Base-by-base conservation (phyloP, 2,888 invertebrate genomes). In the Tetragonisca angustula region DNA sequence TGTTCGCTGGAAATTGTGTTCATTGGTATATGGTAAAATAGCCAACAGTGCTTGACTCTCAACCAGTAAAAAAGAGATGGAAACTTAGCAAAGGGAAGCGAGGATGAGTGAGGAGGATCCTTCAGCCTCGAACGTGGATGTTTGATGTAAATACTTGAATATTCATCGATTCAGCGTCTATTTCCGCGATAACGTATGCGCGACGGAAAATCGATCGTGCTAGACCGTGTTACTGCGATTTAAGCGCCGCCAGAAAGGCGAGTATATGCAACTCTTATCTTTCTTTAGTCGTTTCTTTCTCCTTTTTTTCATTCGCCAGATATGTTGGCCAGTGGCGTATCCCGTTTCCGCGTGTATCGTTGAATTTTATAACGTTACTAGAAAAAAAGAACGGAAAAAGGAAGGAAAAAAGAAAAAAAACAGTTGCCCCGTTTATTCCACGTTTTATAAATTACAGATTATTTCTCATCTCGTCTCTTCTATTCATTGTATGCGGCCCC, bases 131-230 rank as follows among this genome's bases (percentile, higher is more conserved):
- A 71, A 32, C 43, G 71, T n/a, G 19, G 19, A 67, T 17, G 74
- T 50, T 50, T 52, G 67, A 79, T 27, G 36, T 36, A 36, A n/a
- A 61, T 52, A 24, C 6, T 79, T 21, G 74, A 79, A 74, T 79
- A 79, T 79, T 79, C 78, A 74, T 74, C 78, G 59, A 27, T 1
- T 62, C 67, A 54, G 27, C 19, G 52, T 74, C 68, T 79, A 74
- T 79, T 61, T 43, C 52, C 24, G n/a, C n/a, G n/a, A n/a, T n/a
- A n/a, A n/a, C n/a, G n/a, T n/a, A n/a, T n/a, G n/a, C n/a, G n/a
- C n/a, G n/a, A n/a, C n/a, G n/a, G n/a, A n/a, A n/a, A n/a, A n/a
- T n/a, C n/a, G n/a, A n/a, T n/a, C n/a, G n/a, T n/a, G n/a, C n/a
- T n/a, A n/a, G n/a, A n/a, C n/a, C n/a, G n/a, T n/a, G n/a, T n/a